A percentile compares a stretch with the other conserved stretches of the same genome.
Conservation (phyloP, 2,113 vertebrate species). For the Peromyscus californicus region DNA sequence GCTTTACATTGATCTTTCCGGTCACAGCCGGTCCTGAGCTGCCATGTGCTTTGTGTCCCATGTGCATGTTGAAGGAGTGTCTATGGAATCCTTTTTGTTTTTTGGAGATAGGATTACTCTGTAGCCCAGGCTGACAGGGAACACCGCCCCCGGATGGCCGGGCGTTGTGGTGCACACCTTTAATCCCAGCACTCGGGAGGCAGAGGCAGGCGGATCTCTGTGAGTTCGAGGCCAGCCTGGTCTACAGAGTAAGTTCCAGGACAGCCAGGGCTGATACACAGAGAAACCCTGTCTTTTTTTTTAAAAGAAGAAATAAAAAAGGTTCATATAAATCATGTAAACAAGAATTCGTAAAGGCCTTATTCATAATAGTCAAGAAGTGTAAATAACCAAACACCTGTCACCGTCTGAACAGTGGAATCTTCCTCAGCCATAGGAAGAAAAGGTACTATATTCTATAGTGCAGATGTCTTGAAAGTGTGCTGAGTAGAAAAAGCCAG, state of each 20-base stretch:
- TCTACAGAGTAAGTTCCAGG: no score
- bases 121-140: not conserved
- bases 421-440: not conserved
- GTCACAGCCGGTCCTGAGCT: not conserved
- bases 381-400: not conserved
- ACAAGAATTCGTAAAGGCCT: not conserved
- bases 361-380: not conserved
- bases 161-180: no score
- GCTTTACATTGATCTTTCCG: not conserved
- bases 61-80: not conserved
- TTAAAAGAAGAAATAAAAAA: not conserved
- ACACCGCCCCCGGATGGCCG: not conserved
- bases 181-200: no score
- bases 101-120: not conserved
- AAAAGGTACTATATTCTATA: not conserved
- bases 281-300: no score
- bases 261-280: no score
- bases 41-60: not conserved
- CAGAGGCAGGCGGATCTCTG: no score
- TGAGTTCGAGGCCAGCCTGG: no score
- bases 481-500: not conserved
- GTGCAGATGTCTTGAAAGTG: not conserved
- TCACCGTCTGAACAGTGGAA: not conserved
- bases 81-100: not conserved
- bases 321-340: not conserved